Conservation (phyloP, 1,140 invertebrate genomes). For the Drosophila kanapiae region DNA sequence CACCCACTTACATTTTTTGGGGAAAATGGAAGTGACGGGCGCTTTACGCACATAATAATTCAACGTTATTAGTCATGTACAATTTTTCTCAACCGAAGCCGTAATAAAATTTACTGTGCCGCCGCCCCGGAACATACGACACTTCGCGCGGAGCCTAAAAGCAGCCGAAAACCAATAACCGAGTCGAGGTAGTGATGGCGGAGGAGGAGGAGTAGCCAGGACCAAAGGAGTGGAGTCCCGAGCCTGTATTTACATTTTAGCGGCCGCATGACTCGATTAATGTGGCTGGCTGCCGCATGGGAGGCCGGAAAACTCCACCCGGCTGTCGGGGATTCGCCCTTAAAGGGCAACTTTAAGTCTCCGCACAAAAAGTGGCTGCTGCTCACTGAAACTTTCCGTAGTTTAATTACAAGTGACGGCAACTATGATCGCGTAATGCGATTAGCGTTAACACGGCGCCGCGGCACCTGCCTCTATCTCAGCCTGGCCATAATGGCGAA, state of each 20-base stretch:
- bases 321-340: not conserved
- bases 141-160: constrained; percentile 25
- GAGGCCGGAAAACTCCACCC: constrained; percentile 2
- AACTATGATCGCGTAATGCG: constrained; percentile 78
- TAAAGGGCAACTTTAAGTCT: constrained; percentile 29
- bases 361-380: constrained; percentile 11
- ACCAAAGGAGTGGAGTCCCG: constrained; percentile 10
- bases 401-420: constrained; percentile 64
- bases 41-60: constrained; percentile 54
- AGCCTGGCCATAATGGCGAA: constrained; percentile 31
- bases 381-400: constrained; percentile 30
- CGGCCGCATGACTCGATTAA: constrained; percentile 54
- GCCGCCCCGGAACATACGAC: constrained; percentile 22
- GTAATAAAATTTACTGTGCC: constrained; percentile 71
- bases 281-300: constrained; percentile 46
- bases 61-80: constrained; percentile 76
- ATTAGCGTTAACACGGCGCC: constrained; percentile 51
- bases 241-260: constrained; percentile 54
- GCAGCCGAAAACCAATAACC: constrained; percentile 44
- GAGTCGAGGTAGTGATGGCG: constrained; percentile 2
- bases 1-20: constrained; percentile 43
- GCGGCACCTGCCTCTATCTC: not conserved
- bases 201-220: constrained; percentile 1
- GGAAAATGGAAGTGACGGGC: constrained; percentile 40
- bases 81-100: constrained; percentile 67